phyloP scores from a whole-genome alignment of 2,797 vertebrate genomes.

The Ammospiza maritima region DNA sequence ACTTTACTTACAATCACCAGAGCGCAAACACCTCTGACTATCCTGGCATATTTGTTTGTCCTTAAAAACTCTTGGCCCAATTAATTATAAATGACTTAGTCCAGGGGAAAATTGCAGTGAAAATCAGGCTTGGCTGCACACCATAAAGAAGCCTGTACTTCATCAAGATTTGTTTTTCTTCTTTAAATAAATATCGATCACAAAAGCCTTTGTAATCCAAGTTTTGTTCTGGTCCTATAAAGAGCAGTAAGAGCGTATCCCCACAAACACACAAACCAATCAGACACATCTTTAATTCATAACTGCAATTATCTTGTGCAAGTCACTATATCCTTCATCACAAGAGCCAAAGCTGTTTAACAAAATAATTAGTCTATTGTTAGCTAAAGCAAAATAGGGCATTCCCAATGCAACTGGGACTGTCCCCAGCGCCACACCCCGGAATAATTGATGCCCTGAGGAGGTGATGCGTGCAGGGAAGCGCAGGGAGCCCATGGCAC shows the following conservation, averaged over 20 bases:
- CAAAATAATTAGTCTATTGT: constrained; percentile 26
- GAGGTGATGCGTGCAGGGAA: not conserved
- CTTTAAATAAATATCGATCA: constrained; percentile 10
- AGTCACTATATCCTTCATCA: not conserved
- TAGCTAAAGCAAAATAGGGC: constrained; percentile 1
- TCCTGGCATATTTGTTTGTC: not conserved
- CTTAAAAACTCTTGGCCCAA: constrained; percentile 27
- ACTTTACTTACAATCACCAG: not conserved
- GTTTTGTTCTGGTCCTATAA: not conserved
- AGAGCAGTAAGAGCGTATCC: not conserved
- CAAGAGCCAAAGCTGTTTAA: constrained; percentile 31
- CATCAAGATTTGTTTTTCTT: not conserved
- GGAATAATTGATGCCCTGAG: not conserved
- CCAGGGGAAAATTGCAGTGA: not conserved
- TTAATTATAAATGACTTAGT: constrained; percentile 35
- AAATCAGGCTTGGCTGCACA: not conserved
- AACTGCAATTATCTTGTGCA: constrained; percentile 20
- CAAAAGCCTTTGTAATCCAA: constrained; percentile 8
- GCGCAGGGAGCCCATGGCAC: fast-evolving
- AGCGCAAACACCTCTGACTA: fast-evolving
- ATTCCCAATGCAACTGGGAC: not conserved
- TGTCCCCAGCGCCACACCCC: not conserved
- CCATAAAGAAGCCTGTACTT: not conserved
- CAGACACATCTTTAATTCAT: constrained; percentile 44
- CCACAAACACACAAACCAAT: not conserved